phyloP scores from a whole-genome alignment of 2,888 invertebrate species.

The Axea sp. region DNA sequence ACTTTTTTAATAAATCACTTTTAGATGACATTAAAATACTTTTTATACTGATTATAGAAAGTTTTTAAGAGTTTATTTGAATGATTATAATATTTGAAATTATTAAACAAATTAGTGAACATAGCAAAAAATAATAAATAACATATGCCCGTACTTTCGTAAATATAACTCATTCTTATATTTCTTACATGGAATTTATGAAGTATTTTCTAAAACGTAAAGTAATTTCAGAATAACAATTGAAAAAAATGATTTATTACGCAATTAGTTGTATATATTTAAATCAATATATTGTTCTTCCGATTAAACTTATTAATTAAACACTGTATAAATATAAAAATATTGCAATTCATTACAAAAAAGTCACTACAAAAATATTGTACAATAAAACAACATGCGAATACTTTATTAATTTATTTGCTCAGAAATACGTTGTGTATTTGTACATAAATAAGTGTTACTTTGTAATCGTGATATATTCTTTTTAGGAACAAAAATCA shows the following conservation, averaged over 20 bases:
- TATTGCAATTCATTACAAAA: too few species aligned
- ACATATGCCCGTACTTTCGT: constrained; percentile 1
- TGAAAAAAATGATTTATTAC: constrained; percentile 7
- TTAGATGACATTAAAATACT: constrained; percentile 23
- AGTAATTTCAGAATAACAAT: background rate
- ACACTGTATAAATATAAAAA: constrained; percentile 15
- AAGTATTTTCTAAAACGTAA: background rate
- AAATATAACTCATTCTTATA: background rate
- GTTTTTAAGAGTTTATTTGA: background rate
- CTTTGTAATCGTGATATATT: constrained; percentile 8
- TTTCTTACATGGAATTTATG: too few species aligned
- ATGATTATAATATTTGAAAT: background rate
- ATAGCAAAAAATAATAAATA: background rate
- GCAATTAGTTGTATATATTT: constrained; percentile 10
- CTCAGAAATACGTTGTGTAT: background rate
- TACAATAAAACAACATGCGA: background rate
- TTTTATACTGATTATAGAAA: constrained; percentile 28
- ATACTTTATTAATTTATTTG: background rate
- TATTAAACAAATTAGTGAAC: background rate
- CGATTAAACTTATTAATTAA: background rate
- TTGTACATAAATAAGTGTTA: constrained; percentile 28
- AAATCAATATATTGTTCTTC: constrained; percentile 11
- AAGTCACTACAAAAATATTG: too few species aligned
- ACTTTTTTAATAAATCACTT: constrained; percentile 21
- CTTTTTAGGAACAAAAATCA: background rate